Base-by-base conservation (phyloP, 2,797 vertebrate genomes). In the Miichthys miiuy region DNA sequence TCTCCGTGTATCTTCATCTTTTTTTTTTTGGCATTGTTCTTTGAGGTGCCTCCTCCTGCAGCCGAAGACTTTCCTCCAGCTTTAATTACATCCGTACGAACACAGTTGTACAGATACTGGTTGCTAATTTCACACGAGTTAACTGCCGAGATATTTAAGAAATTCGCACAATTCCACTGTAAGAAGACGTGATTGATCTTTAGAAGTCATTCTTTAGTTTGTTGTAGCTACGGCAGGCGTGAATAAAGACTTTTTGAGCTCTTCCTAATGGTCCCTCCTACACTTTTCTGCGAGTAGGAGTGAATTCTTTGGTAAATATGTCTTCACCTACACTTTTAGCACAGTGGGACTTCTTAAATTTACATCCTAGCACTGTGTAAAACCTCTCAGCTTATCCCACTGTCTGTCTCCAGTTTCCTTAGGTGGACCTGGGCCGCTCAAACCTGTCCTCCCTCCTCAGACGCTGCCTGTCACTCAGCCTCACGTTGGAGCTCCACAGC, bases 401-500 rank as follows among this genome's bases (percentile, higher is more conserved):
- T 52, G 0, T 83, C 44, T 77, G 10, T 86, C 30, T 86, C 38
- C 72, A 95, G 95, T 87, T 65, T 90, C 91, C 79, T 78, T 89
- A 76, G 96, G 95, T 6, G 96, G 94, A 9, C 67, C 94, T 0
- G 92, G 95, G 20, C 94, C 96, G 1, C 91, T 95, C 21, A 98
- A 98, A 87, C 96, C 97, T 5, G 91, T 96, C 0, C 90, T 96
- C 0, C 95, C 96, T 1, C 94, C 95, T 54, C 96, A 96, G 64
- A 83, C 55, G 27, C 89, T 93, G 71, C 41, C 91, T 60, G 86
- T 84, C 88, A 92, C 66, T 75, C 94, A 92, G 75, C 69, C 92
- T 68, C 79, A 91, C 12, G 89, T 75, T 17, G 48, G 92, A 83
- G 0, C 88, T 73, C 83, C 95, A 3, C 96, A 96, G 58, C 91